Evolutionary conservation across 1,140 invertebrate species (phyloP), one percentile per base, ranked within the genome.

Genomic region (Diploscapter pachys): DNA sequence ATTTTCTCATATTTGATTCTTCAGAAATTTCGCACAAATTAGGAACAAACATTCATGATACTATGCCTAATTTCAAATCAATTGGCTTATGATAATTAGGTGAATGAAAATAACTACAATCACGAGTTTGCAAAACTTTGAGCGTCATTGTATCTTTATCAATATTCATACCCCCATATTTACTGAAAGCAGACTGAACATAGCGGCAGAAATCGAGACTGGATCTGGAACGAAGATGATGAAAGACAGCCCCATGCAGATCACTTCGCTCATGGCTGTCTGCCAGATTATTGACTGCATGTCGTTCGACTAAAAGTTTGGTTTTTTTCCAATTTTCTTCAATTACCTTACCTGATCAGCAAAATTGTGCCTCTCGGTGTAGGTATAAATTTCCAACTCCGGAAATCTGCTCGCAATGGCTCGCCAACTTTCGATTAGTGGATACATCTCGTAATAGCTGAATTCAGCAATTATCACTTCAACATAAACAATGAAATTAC

Each of bases 181-280:
- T 11, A 87, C 85, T 69, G 82, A 84, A 6, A 83, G 71, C 57
- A 87, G 81, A 13, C 83, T 78, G 5, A 85, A 63, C 11, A 82
- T 84, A 3, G 86, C 82, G 55, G 82, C 80, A 4, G 83, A 67
- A 5, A 86, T 81, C 13, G 85, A 76, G 48, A 82, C 64, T n/a
- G 86, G 81, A 61, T 86, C 82, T 3, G 86, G 86, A 63, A 87
- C 81, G 61, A 87, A 86, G 13, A 87, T 61, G n/a, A 84, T 71
- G 3, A 85, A 83, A 3, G 85, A 79, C 5, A 87, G 57, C 50
- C 84, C 82, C 81, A 87, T 85, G 52, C 81, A 82, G 4, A 80
- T 83, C 0, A 86, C 74, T 50, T 84, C 83, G 50, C 86, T 84
- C 2, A 83, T 83, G 9, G 87, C 77, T 5, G 86, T 83, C 68